Base-by-base conservation (phyloP, 2,113 vertebrate genomes). In the Okapia johnstoni region DNA sequence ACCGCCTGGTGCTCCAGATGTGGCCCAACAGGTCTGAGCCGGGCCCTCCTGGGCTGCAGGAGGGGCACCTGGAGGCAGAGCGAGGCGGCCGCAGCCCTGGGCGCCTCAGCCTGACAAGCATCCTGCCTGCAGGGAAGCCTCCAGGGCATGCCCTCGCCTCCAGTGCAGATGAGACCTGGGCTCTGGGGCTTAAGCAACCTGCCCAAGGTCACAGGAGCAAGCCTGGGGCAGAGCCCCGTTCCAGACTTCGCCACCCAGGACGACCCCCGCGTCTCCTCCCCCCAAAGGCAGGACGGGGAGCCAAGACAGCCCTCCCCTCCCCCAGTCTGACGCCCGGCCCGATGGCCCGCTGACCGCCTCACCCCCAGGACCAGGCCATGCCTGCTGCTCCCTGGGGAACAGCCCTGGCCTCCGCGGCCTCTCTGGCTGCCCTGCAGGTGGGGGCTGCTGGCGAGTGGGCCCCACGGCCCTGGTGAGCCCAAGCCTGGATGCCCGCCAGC, bases 401-500 rank as follows among this genome's bases (percentile, higher is more conserved):
- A 85, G 36, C 54, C n/a, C 48, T 66, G 55, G 36, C 43, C 77
- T 90, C 95, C 4, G 0, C 54, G 76, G 97, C 89, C 87, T 90
- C 70, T 40, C 88, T 61, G 52, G 80, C 66, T 23, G 46, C 40
- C 92, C 90, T 95, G 57, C 66, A 95, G 96, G 90, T 76, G 79
- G 16, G 89, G 83, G 81, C 57, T 96, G 52, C n/a, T 40, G 8
- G 60, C n/a, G 11, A 85, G 86, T 88, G 14, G 63, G 88, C 88
- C 85, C 88, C 46, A 13, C 7, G 11, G 54, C 85, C 97, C 96
- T 60, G 57, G 93, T 94, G 91, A 94, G 93, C 97, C 76, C 28
- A 55, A 88, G 58, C 60, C 93, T 98, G 97, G 97, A 97, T 13
- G 86, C 70, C 2, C 2, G 97, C 98, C 97, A 98, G 95, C 50